Evolutionary conservation across 1,140 invertebrate species (phyloP).

Genomic region (Drosophila malerkotliana): DNA sequence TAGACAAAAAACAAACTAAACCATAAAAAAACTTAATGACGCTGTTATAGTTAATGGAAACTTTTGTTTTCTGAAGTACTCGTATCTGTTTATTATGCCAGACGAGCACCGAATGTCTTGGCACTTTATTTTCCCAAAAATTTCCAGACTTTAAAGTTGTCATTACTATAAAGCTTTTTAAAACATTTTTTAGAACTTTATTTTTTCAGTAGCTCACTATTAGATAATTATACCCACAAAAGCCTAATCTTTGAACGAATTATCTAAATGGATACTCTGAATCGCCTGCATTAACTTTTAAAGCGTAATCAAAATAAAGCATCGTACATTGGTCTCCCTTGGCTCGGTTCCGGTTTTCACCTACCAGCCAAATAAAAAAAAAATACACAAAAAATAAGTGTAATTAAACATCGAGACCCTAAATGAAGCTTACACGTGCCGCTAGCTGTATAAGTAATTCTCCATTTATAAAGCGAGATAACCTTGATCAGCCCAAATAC

Average conservation of each 20-base stretch:
- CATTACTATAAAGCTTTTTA: constrained; percentile 6
- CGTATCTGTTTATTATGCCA: constrained; percentile 33
- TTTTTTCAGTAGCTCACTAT: no score
- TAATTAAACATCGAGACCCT: constrained; percentile 42
- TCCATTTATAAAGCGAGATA: constrained; percentile 60
- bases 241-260: neutral
- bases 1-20: neutral
- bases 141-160: constrained; percentile 9
- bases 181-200: neutral
- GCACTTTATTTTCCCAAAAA: constrained; percentile 24
- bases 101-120: constrained; percentile 18
- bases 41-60: constrained; percentile 33
- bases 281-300: constrained; percentile 6
- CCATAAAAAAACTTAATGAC: constrained; percentile 34
- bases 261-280: constrained; percentile 14
- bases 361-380: constrained; percentile 6
- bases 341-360: constrained; percentile 38
- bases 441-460: constrained; percentile 18
- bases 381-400: neutral
- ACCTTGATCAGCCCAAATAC: constrained; percentile 71
- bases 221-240: neutral
- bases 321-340: constrained; percentile 21
- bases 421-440: constrained; percentile 64
- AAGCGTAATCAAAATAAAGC: constrained; percentile 9
- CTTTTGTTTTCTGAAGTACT: constrained; percentile 19